Evolutionary conservation across 1,140 invertebrate species (phyloP).

Genomic region (Nasonia vitripennis): DNA sequence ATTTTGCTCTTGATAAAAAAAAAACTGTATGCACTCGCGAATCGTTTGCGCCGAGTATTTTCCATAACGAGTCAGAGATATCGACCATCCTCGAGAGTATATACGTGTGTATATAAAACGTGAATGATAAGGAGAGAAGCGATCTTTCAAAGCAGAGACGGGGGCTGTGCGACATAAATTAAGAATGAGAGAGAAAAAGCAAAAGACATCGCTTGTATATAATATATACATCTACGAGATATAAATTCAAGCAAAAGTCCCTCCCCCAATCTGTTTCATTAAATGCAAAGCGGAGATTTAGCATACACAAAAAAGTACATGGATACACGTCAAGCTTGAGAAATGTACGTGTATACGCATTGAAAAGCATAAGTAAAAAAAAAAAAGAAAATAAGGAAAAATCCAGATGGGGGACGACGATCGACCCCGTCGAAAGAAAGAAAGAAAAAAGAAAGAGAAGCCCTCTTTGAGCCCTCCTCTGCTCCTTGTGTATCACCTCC

Average conservation of each 20-base stretch:
- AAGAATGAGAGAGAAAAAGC: conserved; percentile 46
- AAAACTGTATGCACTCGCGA: background rate
- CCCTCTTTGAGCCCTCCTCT: conserved; percentile 66
- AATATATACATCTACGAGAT: background rate
- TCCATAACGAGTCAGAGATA: conserved; percentile 39
- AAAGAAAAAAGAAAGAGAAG: conserved; percentile 8
- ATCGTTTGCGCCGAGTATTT: background rate
- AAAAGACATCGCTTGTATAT: background rate
- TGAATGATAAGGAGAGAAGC: conserved; percentile 43
- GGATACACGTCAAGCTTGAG: background rate
- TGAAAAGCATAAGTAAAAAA: conserved; percentile 18
- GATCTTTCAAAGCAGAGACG: conserved; percentile 26
- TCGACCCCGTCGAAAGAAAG: background rate
- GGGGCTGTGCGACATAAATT: conserved; percentile 40
- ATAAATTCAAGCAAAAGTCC: conserved; percentile 37
- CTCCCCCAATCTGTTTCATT: conserved; percentile 49
- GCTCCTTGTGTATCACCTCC: conserved; percentile 69
- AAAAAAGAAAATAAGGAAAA: conserved; percentile 14
- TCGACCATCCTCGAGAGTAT: conserved; percentile 40
- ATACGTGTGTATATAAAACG: background rate
- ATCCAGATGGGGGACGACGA: conserved; percentile 11
- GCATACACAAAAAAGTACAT: conserved; percentile 37
- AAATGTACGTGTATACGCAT: background rate
- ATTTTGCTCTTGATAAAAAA: conserved; percentile 15
- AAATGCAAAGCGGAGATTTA: conserved; percentile 51